Base-by-base conservation (phyloP, 2,888 invertebrate species). In the Ischnura elegans region DNA sequence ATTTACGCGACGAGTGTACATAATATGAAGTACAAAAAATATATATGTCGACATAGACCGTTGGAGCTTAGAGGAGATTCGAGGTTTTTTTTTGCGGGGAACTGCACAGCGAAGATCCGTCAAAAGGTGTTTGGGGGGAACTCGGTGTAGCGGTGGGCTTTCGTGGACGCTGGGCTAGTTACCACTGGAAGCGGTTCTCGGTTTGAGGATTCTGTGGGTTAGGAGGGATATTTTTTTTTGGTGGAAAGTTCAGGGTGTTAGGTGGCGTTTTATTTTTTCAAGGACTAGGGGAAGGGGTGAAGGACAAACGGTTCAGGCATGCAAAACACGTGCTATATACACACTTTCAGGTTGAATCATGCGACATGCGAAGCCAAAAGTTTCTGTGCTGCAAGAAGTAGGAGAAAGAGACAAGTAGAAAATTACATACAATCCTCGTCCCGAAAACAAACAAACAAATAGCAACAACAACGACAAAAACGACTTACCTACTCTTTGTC, bases 351-450 rank as follows among this genome's bases (percentile, higher is more conserved):
- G 25, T 8, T 55, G 90, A 90, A 90, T 42, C 90, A 90, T 90
- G 90, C 90, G 25, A 13, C 90, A 90, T 90, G 90, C 90, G 43
- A 42, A 66, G 90, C 42, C 90, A 43, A 36, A 47, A 25, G 45
- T 47, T 43, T 19, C 21, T 10, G 76, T 76, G 76, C 76, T 29
- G 2, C 29, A 61, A 61, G n/a, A 61, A n/a, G 8, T 6, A 61
- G 25, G 19, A 61, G 25, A 61, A 61, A 19, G 55, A 55, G 55
- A 55, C 3, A 19, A 55, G 55, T 21, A 61, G 13, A 76, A 76
- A 76, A 76, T 19, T 13, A n/a, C 61, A 66, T 42, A 55, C 66
- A 42, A 47, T 42, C 29, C 61, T 43, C 42, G 43, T 25, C 61
- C 90, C 61, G 61, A 4, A 21, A 19, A n/a, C n/a, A n/a, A 51